Base-by-base conservation (phyloP, 2,113 vertebrate species). In the Tinamus guttatus region DNA sequence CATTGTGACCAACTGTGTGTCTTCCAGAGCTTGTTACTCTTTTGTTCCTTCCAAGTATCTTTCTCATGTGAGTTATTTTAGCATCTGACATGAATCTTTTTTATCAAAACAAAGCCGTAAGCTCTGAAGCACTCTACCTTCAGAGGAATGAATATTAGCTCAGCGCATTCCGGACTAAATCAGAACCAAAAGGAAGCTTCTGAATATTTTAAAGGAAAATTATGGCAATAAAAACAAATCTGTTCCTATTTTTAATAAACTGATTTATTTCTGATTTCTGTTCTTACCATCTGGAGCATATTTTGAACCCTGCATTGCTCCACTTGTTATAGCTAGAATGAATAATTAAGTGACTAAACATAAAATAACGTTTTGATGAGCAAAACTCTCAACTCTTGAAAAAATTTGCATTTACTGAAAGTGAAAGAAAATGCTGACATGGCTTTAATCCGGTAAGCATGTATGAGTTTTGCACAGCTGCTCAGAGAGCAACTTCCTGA, bases 261-360 rank as follows among this genome's bases (percentile, higher is more conserved):
- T 94, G 45, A 90, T 94, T 95, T 97, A 88, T 52, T 84, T 80
- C 63, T 93, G 81, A 80, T 97, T 96, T 83, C 56, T 75, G 77
- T 74, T 97, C 95, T 95, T 91, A 68, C 93, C 93, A 96, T 96
- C 92, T 97, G 97, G 93, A 97, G 60, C 74, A 38, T 93, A 86
- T 97, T 97, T 97, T 97, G 92, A 96, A 94, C 87, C 78, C 56
- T 92, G 1, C 88, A 94, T 91, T 90, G 81, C 88, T 96, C 85
- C 78, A 5, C 71, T 97, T 94, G 41, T 92, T 97, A 62, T 14
- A 94, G 94, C 79, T 64, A 69, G 81, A 96, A 95, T 97, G 91
- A 97, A 96, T 94, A 97, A 97, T 97, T 97, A 95, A 96, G 71
- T 43, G 96, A 89, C 92, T 96, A 74, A 96, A 96, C 94, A 75